Percentiles rank a stretch among this genome's conserved stretches.
phyloP scores from a whole-genome alignment of 2,888 invertebrate species.

The Nomada goodeniana region DNA sequence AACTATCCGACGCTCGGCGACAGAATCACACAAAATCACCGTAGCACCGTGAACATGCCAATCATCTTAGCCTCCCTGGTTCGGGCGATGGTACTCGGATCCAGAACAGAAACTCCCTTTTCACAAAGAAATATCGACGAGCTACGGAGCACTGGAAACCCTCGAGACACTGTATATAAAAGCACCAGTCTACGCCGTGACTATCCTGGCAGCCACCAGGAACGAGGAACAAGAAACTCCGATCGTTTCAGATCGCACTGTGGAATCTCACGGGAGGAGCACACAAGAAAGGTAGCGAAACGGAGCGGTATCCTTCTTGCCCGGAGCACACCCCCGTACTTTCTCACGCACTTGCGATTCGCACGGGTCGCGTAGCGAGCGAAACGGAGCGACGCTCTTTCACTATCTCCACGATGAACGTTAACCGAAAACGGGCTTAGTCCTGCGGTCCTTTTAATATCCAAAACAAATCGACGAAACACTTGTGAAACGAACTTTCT shows the following conservation, averaged over 20 bases:
- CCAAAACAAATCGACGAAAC: background rate
- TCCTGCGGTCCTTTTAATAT: background rate
- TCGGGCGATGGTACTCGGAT: background rate
- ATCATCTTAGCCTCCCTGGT: conserved; percentile 33
- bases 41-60: conserved; percentile 33
- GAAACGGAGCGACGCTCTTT: conserved; percentile 34
- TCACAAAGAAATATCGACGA: background rate
- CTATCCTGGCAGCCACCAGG: conserved; percentile 7
- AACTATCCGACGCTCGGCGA: conserved; percentile 68
- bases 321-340: conserved; percentile 54
- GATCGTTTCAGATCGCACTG: conserved; percentile 19
- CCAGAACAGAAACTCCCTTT: background rate
- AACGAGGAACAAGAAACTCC: conserved; percentile 23
- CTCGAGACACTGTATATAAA: background rate
- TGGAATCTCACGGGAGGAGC: conserved; percentile 35
- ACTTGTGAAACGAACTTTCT: background rate
- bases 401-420: conserved; percentile 27
- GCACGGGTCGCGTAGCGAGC: conserved; percentile 39
- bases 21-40: conserved; percentile 55
- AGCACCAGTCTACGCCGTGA: conserved; percentile 4
- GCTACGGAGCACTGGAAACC: background rate
- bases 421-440: too few species aligned
- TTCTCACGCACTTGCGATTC: conserved; percentile 57
- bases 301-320: conserved; percentile 39
- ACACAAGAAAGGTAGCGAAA: conserved; percentile 38